Evolutionary conservation across 2,113 vertebrate species (phyloP).

Genomic region (Columba janthina): DNA sequence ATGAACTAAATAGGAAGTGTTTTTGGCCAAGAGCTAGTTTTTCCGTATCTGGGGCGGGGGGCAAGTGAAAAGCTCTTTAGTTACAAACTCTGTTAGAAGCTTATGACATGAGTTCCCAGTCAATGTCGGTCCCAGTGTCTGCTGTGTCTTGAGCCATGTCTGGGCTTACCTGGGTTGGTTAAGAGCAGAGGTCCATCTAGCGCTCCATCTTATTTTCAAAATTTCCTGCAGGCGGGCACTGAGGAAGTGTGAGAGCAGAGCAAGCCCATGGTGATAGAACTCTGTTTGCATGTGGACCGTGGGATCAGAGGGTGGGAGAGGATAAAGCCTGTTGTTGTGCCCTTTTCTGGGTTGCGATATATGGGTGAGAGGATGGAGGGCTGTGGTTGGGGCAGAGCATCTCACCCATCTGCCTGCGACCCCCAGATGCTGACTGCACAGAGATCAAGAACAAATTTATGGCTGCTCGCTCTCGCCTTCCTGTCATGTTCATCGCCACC

Average conservation of each 20-base stretch:
- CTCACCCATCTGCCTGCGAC: neutral
- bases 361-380: rapidly evolving
- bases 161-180: neutral
- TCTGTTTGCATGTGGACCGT: neutral
- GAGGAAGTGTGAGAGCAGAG: neutral
- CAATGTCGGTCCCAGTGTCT: neutral
- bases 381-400: neutral
- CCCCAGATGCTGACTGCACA: constrained; percentile 81
- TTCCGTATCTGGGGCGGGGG: neutral
- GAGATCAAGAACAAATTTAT: constrained; percentile 90
- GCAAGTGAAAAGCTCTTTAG: neutral
- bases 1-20: neutral
- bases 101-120: neutral
- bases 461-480: constrained; percentile 82
- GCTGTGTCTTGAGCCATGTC: neutral
- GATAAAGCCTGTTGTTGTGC: neutral
- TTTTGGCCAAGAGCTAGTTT: neutral
- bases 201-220: neutral
- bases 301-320: neutral
- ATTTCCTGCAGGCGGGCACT: neutral
- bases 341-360: neutral
- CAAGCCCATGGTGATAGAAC: rapidly evolving
- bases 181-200: neutral
- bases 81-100: neutral
- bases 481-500: constrained; percentile 90